phyloP scores from a whole-genome alignment of 2,888 invertebrate species.

The Hedychridium roseum region DNA sequence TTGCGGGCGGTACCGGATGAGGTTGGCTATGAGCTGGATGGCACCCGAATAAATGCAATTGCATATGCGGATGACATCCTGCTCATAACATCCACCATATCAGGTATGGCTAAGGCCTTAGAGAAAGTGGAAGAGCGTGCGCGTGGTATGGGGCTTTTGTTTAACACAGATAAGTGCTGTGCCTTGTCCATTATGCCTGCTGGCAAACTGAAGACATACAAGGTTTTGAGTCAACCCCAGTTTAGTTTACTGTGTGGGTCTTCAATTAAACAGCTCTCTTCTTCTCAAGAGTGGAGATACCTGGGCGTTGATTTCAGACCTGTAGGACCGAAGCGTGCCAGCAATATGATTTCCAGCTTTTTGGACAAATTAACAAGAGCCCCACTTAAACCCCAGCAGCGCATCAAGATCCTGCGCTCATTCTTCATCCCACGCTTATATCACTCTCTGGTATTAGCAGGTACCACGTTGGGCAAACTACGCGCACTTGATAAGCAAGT shows the following conservation, averaged over 20 bases:
- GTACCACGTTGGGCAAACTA: slow-evolving; percentile 26
- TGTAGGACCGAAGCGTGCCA: slow-evolving; percentile 43
- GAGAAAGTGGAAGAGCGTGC: background rate
- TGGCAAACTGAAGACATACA: slow-evolving; percentile 17
- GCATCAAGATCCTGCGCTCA: slow-evolving; percentile 49
- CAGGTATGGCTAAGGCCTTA: slow-evolving; percentile 46
- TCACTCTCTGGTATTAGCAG: slow-evolving; percentile 52
- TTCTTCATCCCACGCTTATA: slow-evolving; percentile 56
- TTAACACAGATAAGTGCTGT: slow-evolving; percentile 39
- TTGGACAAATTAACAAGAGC: slow-evolving; percentile 47
- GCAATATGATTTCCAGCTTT: background rate
- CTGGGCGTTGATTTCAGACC: slow-evolving; percentile 47
- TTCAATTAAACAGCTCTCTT: background rate
- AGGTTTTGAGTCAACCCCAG: background rate
- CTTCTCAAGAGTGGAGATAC: slow-evolving; percentile 32
- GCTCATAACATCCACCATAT: slow-evolving; percentile 45
- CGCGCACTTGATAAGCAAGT: slow-evolving; percentile 48
- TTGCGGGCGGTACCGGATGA: slow-evolving; percentile 6
- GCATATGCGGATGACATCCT: slow-evolving; percentile 59
- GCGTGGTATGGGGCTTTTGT: background rate
- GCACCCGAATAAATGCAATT: slow-evolving; percentile 38
- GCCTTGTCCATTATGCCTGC: slow-evolving; percentile 45
- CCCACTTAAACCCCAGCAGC: slow-evolving; percentile 59
- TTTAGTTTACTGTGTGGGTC: background rate
- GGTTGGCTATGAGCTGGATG: slow-evolving; percentile 26